Conservation (phyloP, 2,113 vertebrate genomes). For the Nesogale talazaci region DNA sequence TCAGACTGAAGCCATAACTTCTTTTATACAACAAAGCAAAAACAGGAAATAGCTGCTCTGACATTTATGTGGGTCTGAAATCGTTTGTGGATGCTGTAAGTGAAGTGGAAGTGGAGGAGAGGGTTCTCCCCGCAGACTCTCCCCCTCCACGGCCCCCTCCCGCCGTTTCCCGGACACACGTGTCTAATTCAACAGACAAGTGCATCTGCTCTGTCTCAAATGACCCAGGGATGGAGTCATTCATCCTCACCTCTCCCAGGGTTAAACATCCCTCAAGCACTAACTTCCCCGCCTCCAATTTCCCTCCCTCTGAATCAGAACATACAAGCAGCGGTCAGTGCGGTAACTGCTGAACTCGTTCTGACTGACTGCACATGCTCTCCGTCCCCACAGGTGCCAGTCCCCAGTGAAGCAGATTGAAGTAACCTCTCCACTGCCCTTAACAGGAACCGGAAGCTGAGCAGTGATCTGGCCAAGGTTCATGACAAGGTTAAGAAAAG, state of each 20-base stretch:
- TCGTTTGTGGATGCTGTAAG: background rate
- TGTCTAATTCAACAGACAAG: background rate
- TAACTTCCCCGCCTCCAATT: background rate
- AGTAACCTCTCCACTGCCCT: fast-evolving
- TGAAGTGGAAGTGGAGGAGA: background rate
- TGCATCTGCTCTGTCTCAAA: constrained; percentile 12
- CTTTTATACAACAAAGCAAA: constrained; percentile 19
- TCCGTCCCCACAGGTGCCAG: background rate
- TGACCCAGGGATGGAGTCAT: background rate
- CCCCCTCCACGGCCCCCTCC: background rate
- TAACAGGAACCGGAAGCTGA: background rate
- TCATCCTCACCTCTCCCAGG: background rate
- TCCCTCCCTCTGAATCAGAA: background rate
- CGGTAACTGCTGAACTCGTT: background rate
- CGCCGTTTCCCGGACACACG: background rate
- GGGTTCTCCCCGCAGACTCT: background rate
- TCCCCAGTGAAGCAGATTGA: background rate
- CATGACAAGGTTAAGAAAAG: background rate
- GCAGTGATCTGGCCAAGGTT: background rate
- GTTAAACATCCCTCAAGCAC: background rate
- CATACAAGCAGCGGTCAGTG: background rate
- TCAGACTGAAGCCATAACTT: background rate
- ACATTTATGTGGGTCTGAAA: background rate
- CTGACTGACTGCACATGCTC: fast-evolving
- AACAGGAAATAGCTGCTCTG: background rate